These are phyloP conservation scores for Triplophysa rosa DNA, from an alignment of 2,113 vertebrate genomes.

Conservation along the genomic window DNA sequence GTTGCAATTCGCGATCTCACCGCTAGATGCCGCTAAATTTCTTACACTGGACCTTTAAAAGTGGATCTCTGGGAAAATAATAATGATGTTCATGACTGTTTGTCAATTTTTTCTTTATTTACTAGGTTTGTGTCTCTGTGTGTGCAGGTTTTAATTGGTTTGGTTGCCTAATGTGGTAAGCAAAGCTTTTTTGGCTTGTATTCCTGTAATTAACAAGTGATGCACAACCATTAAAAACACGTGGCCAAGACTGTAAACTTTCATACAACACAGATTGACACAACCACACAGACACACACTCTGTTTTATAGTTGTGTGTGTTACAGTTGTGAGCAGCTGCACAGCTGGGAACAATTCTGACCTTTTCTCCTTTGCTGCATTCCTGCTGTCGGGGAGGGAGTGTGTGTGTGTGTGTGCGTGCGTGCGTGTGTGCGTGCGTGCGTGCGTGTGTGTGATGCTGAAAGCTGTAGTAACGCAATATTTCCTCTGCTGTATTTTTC, in stretches of 20 bases:
- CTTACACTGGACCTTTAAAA: no score
- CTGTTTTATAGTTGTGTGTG: slow-evolving; percentile 17
- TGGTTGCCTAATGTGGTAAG: neutral
- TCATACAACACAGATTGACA: slow-evolving; percentile 4
- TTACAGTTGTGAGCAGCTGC: neutral
- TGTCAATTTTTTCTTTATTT: neutral
- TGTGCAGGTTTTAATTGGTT: neutral
- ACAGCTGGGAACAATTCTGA: slow-evolving; percentile 33
- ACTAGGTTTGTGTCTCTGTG: no score
- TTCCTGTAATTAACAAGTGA: slow-evolving; percentile 36
- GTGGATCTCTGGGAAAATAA: no score
- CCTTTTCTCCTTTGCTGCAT: slow-evolving; percentile 34
- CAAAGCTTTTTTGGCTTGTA: slow-evolving; percentile 16
- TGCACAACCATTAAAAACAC: slow-evolving; percentile 35
- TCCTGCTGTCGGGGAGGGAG: slow-evolving; percentile 41
- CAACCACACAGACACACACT: neutral
- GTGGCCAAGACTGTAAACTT: slow-evolving; percentile 20
- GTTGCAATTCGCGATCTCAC: no score
- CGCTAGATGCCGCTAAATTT: no score
- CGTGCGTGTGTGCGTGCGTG: slow-evolving; percentile 17
- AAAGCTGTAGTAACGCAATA: neutral
- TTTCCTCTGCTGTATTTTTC: slow-evolving; percentile 3
- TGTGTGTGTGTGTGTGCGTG: slow-evolving; percentile 23
- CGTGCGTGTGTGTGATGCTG: slow-evolving; percentile 28
- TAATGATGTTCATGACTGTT: neutral